phyloP scores from a whole-genome alignment of 2,888 invertebrate species.

The Dynastes hyllus region DNA sequence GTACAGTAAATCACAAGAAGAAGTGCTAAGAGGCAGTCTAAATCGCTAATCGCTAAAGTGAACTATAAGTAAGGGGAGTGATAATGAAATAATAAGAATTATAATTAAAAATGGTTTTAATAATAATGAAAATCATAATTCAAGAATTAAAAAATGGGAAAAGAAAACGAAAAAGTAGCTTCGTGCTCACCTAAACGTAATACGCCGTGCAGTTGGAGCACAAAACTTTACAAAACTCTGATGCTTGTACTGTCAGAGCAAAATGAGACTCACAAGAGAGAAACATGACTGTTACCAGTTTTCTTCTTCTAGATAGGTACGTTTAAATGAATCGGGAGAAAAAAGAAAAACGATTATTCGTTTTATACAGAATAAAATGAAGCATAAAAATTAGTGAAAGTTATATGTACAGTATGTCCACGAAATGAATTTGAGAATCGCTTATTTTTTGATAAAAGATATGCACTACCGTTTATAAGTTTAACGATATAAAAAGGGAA shows the following conservation, averaged over 20 bases:
- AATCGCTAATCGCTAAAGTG: conserved; percentile 44
- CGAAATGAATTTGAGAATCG: too few relatives aligned
- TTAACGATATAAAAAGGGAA: too few relatives aligned
- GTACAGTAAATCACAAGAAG: conserved; percentile 42
- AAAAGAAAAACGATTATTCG: conserved; percentile 55
- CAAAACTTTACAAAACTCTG: conserved; percentile 55
- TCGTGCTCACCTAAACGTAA: conserved; percentile 54
- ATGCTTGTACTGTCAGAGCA: conserved; percentile 47
- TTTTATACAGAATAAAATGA: conserved; percentile 39
- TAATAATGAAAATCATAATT: background rate
- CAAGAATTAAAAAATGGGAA: conserved; percentile 8
- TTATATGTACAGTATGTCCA: background rate
- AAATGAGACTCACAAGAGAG: conserved; percentile 66
- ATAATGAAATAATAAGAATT: background rate
- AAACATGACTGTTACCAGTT: conserved; percentile 69
- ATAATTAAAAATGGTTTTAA: conserved; percentile 16
- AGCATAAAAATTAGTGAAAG: conserved; percentile 7
- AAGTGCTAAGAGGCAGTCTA: conserved; percentile 49
- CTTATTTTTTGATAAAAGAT: too few relatives aligned
- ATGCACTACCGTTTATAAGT: too few relatives aligned
- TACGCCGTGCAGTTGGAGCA: conserved; percentile 51
- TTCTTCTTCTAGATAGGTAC: conserved; percentile 68
- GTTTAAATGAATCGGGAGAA: conserved; percentile 55
- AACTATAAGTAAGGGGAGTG: background rate
- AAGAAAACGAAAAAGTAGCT: conserved; percentile 39